Conservation (phyloP, 2,888 invertebrate genomes). For the Cistogaster globosa region DNA sequence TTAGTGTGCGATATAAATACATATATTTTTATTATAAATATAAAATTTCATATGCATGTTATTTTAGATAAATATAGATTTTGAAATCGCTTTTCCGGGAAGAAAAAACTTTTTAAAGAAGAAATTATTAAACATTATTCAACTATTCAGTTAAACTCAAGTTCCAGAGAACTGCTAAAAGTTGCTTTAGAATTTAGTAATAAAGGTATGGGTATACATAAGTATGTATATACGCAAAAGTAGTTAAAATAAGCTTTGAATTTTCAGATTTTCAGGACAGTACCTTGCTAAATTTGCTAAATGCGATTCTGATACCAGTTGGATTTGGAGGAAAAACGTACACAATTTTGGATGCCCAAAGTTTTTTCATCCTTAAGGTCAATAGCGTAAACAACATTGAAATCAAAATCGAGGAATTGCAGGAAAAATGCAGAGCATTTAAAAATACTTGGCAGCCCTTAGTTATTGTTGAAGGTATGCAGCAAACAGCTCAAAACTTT, state of each 20-base stretch:
- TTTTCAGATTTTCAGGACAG: constrained; percentile 44
- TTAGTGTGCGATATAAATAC: too few relatives aligned
- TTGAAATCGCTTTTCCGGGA: constrained; percentile 3
- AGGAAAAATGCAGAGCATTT: constrained; percentile 28
- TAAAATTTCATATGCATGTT: constrained; percentile 4
- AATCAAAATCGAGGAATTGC: constrained; percentile 27
- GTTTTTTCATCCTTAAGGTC: too few relatives aligned
- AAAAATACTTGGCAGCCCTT: constrained; percentile 32
- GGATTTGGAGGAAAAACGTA: too few relatives aligned
- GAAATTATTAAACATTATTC: constrained; percentile 19
- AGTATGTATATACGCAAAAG: neutral
- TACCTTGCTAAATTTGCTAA: constrained; percentile 25
- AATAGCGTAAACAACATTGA: constrained; percentile 19
- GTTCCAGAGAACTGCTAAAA: neutral
- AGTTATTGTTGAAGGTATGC: constrained; percentile 47
- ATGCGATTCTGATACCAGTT: too few relatives aligned
- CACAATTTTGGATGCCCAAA: too few relatives aligned
- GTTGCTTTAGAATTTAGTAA: neutral
- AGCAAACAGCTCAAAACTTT: constrained; percentile 25
- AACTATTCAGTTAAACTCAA: neutral
- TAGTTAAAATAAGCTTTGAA: neutral
- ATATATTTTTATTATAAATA: too few relatives aligned
- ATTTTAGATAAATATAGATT: constrained; percentile 30
- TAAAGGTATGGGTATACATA: constrained; percentile 14
- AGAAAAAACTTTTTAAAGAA: constrained; percentile 8